Conservation (phyloP, 2,113 vertebrate species). For the rat (Rattus norvegicus) region DNA sequence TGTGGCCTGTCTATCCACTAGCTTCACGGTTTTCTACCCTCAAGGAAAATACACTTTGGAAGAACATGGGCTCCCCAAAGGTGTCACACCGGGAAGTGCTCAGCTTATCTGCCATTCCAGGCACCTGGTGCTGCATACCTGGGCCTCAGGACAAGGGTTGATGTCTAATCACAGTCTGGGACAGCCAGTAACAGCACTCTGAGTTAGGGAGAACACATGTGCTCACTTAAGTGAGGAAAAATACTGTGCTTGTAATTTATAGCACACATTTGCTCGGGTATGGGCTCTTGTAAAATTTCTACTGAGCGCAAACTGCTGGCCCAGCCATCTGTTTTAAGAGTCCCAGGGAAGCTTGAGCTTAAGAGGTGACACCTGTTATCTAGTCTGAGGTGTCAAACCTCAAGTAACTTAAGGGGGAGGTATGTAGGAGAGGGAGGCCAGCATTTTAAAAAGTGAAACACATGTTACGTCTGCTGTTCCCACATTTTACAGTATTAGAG, state of each 20-base stretch:
- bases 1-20: background rate
- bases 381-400: background rate
- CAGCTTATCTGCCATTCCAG: background rate
- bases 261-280: background rate
- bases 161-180: background rate
- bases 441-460: background rate
- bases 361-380: background rate
- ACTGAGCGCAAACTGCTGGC: background rate
- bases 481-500: background rate
- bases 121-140: background rate
- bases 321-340: background rate
- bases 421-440: background rate
- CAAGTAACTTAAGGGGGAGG: background rate
- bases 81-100: background rate
- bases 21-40: background rate
- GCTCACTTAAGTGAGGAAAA: conserved; percentile 10
- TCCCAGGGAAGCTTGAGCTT: background rate
- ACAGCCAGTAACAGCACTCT: background rate
- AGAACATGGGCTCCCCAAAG: background rate
- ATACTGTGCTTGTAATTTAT: background rate
- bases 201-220: background rate
- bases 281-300: background rate
- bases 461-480: background rate
- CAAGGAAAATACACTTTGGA: background rate
- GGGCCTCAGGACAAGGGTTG: background rate